phyloP scores from a whole-genome alignment of 2,113 vertebrate species.

The Solea solea region DNA sequence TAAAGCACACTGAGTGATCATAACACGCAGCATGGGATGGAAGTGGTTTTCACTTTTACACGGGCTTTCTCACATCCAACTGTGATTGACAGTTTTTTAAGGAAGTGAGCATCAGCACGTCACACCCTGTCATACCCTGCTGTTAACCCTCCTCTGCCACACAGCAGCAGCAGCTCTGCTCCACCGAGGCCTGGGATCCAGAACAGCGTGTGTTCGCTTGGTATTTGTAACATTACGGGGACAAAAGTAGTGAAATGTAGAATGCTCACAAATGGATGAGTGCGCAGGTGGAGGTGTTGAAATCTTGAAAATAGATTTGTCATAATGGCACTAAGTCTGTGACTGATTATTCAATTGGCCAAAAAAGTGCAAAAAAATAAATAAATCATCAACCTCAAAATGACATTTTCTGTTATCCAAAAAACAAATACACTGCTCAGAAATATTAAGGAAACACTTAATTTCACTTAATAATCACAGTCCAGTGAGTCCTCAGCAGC shows the following conservation, averaged over 20 bases:
- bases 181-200: conserved; percentile 20
- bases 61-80: conserved; percentile 8
- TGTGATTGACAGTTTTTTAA: conserved; percentile 17
- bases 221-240: neutral
- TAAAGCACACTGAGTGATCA: conserved; percentile 28
- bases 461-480: too few relatives aligned
- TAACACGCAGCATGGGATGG: conserved; percentile 34
- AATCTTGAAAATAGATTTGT: too few relatives aligned
- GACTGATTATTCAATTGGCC: too few relatives aligned
- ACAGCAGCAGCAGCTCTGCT: conserved; percentile 15
- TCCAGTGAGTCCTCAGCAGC: too few relatives aligned
- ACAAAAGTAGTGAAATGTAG: neutral
- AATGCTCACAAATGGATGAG: neutral
- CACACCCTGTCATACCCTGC: conserved; percentile 13
- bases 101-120: conserved; percentile 34
- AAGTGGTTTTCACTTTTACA: conserved; percentile 38
- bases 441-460: too few relatives aligned
- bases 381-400: too few relatives aligned
- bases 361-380: too few relatives aligned
- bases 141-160: conserved; percentile 17
- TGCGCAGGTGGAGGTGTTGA: neutral
- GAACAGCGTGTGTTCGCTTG: neutral
- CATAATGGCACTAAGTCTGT: too few relatives aligned
- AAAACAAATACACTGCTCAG: too few relatives aligned
- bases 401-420: too few relatives aligned